These are phyloP conservation scores for Equus quagga DNA, from an alignment of 2,113 vertebrate species.

Conservation along the genomic window DNA sequence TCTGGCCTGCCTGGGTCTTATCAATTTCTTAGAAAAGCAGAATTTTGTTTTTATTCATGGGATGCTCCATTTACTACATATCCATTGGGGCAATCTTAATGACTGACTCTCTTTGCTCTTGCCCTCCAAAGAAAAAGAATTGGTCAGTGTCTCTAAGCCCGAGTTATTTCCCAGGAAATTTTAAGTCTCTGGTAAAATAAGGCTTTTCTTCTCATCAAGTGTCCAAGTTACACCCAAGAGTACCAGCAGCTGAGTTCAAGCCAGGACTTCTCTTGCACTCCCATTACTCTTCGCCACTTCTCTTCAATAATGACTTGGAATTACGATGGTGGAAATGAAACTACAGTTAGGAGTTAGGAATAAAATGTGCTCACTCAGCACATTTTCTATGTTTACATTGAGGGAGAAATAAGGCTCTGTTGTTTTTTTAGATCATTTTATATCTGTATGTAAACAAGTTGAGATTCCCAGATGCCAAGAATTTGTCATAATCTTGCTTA, in stretches of 20 bases:
- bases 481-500: neutral
- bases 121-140: neutral
- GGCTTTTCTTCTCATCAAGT: neutral
- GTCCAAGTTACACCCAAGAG: neutral
- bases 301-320: neutral
- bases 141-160: neutral
- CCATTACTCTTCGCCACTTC: neutral
- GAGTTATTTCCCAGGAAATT: constrained; percentile 7
- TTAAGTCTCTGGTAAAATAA: neutral
- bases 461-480: neutral
- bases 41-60: neutral
- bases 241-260: neutral
- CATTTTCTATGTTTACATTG: neutral
- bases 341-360: neutral
- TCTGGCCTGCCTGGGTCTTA: neutral
- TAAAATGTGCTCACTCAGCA: neutral
- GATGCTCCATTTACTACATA: neutral
- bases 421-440: neutral
- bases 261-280: neutral
- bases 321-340: neutral
- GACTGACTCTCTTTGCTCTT: neutral
- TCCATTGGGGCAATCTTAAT: neutral
- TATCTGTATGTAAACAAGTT: neutral
- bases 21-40: neutral
- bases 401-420: neutral